phyloP scores from a whole-genome alignment of 2,888 invertebrate species.

The Athrips mouffetella region DNA sequence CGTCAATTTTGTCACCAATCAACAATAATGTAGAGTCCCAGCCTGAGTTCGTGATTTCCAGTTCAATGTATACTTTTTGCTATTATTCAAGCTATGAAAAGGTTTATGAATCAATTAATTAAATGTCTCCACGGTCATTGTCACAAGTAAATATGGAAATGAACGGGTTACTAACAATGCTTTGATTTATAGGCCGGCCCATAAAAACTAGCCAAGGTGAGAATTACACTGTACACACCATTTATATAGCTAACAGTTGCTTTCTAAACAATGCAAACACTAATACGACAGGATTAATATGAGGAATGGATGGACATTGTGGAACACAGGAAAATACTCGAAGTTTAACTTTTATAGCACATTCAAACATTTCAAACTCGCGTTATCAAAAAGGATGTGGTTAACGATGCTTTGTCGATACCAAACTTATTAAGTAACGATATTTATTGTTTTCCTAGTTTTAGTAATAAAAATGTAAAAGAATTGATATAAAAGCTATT shows the following conservation, averaged over 20 bases:
- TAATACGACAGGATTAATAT: conserved; percentile 2
- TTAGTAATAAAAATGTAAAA: no score
- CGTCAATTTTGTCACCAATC: neutral
- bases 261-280: conserved; percentile 39
- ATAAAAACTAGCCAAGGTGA: conserved; percentile 63
- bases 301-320: conserved; percentile 3
- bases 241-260: conserved; percentile 38
- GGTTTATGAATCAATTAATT: conserved; percentile 78
- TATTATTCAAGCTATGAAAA: conserved; percentile 52
- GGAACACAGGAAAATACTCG: neutral
- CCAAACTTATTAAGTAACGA: neutral
- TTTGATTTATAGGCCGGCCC: conserved; percentile 63
- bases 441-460: no score
- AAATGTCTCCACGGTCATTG: conserved; percentile 75
- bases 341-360: neutral
- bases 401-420: conserved; percentile 27
- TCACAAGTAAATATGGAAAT: conserved; percentile 74
- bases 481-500: no score
- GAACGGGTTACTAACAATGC: conserved; percentile 62
- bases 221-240: conserved; percentile 54
- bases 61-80: conserved; percentile 69
- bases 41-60: conserved; percentile 20
- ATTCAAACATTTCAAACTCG: neutral
- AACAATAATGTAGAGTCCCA: neutral
- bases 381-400: conserved; percentile 37